Percentiles rank a stretch among this genome's conserved stretches.
These are phyloP conservation scores for Drosophila flavopinicola DNA, from an alignment of 2,888 invertebrate species.

Conservation along the genomic window DNA sequence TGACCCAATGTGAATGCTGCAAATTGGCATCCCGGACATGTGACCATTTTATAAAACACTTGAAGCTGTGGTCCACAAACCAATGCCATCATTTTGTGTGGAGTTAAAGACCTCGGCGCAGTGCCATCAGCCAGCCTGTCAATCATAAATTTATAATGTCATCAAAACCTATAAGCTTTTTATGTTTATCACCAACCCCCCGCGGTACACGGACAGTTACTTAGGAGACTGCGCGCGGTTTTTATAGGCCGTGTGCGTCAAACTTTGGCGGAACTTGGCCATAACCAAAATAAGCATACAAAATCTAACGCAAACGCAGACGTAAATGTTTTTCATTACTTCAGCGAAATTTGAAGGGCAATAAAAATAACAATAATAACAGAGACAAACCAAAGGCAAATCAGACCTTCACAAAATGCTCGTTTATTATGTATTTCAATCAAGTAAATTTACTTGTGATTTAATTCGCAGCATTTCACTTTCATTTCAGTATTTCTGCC, in stretches of 20 bases:
- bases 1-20: conserved; percentile 11
- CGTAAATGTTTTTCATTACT: conserved; percentile 73
- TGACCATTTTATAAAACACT: conserved; percentile 21
- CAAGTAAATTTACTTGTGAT: conserved; percentile 25
- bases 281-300: conserved; percentile 50
- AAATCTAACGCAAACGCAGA: conserved; percentile 63
- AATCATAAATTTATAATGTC: conserved; percentile 70
- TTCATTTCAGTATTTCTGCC: conserved; percentile 27
- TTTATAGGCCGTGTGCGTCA: conserved; percentile 58
- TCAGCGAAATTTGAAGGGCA: conserved; percentile 60
- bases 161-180: conserved; percentile 59
- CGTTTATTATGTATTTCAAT: conserved; percentile 42
- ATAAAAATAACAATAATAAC: conserved; percentile 71
- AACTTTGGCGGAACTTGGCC: conserved; percentile 57
- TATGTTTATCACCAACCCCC: conserved; percentile 36
- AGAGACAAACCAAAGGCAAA: conserved; percentile 21
- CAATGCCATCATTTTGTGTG: conserved; percentile 22
- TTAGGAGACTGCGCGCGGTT: conserved; percentile 24
- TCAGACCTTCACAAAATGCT: conserved; percentile 18
- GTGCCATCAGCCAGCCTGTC: conserved; percentile 34
- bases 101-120: neutral
- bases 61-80: conserved; percentile 17
- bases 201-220: conserved; percentile 25
- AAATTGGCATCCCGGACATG: conserved; percentile 28
- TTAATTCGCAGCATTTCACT: conserved; percentile 21